These are phyloP conservation scores for Prenolepis imparis DNA, from an alignment of 2,888 invertebrate species.

Conservation along the genomic window DNA sequence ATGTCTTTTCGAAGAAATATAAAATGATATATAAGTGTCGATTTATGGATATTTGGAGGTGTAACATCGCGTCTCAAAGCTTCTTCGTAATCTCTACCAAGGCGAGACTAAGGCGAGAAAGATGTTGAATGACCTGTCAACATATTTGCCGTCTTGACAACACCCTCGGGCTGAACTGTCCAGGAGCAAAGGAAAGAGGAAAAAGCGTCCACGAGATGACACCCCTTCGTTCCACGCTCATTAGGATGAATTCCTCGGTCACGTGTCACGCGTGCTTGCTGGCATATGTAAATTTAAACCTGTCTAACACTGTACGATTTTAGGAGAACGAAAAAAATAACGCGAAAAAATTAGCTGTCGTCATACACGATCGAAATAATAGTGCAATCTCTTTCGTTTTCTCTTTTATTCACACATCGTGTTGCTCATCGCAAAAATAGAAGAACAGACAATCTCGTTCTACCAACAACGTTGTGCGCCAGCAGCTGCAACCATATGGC, in stretches of 20 bases:
- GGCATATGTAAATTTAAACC: conserved; percentile 74
- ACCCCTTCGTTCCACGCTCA: conserved; percentile 81
- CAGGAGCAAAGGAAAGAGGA: conserved; percentile 57
- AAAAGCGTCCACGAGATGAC: conserved; percentile 73
- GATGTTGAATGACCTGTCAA: conserved; percentile 82
- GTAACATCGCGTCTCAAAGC: conserved; percentile 70
- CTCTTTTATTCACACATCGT: conserved; percentile 53
- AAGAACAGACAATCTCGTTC: conserved; percentile 68
- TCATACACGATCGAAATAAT: conserved; percentile 4
- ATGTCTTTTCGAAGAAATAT: conserved; percentile 45
- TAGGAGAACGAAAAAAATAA: conserved; percentile 1
- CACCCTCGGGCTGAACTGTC: conserved; percentile 65
- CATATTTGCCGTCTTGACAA: conserved; percentile 81
- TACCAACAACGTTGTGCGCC: conserved; percentile 77
- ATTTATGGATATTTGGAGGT: conserved; percentile 1
- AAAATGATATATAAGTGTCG: not conserved
- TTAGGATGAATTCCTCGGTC: conserved; percentile 77
- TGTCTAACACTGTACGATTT: conserved; percentile 45
- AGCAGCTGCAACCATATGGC: conserved; percentile 85
- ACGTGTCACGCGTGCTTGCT: conserved; percentile 74
- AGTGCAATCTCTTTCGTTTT: conserved; percentile 56
- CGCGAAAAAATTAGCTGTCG: not conserved
- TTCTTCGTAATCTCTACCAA: conserved; percentile 57
- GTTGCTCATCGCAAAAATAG: conserved; percentile 73
- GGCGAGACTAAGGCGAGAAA: conserved; percentile 54